Evolutionary conservation across 2,113 vertebrate genomes (phyloP), one percentile per base, ranked within the genome.

Genomic region (Scomber japonicus): DNA sequence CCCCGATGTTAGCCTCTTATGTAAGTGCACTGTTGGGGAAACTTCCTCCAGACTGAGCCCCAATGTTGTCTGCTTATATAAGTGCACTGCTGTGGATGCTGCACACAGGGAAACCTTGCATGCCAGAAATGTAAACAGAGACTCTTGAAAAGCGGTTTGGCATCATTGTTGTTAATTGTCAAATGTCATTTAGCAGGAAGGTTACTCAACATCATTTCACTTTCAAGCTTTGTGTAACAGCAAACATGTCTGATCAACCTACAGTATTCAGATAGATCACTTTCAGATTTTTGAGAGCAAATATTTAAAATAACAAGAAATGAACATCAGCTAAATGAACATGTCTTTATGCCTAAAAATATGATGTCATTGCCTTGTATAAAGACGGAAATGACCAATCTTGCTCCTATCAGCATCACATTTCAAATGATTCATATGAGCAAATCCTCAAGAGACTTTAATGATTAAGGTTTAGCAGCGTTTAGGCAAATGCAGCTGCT

Each of bases 11-110:
- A 75, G 71, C 78, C 17, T 30, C 80, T 91, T 86, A 89, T 45
- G 77, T 75, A 88, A 89, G 81, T 24, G 40, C 55, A 75, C 79
- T 75, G 76, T 69, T 74, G 67, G 68, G 55, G 72, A 83, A 84
- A 90, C 82, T 77, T 84, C 66, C 59, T 80, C 60, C 60, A 82
- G 54, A 68, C 56, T 61, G n/a, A 83, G 75, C 63, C 75, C 71
- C 40, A 17, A 67, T 17, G 78, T 61, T 65, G 67, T 78, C 71
- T 13, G 21, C 64, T 89, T 84, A 83, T 70, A 56, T 86, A 85
- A 86, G 68, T 19, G 51, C 51, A 44, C 63, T 50, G 44, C 72
- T 70, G 24, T 27, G 61, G 59, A 75, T 68, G 1, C 45, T 11
- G n/a, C 59, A 79, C 70, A 78, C 44, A 65, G 49, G 66, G 30